Conservation (phyloP, 2,797 vertebrate genomes). For the Hemibagrus guttatus region DNA sequence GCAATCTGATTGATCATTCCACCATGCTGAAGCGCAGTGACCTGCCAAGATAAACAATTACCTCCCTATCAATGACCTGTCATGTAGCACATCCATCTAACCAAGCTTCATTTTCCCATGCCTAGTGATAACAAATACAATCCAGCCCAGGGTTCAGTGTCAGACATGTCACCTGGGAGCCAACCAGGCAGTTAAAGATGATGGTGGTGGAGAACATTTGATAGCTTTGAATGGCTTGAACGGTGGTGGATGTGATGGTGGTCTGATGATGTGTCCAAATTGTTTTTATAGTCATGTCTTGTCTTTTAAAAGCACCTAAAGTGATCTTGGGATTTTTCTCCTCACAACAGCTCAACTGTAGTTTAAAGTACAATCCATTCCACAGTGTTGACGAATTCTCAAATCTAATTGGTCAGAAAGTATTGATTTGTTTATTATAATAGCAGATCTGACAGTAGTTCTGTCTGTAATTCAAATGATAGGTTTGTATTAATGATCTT, state of each 20-base stretch:
- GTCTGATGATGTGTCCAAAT: neutral
- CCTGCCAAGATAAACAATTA: constrained; percentile 58
- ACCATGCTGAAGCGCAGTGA: constrained; percentile 28
- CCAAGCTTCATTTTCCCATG: constrained; percentile 56
- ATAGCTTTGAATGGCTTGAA: constrained; percentile 10
- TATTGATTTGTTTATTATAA: neutral
- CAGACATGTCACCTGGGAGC: constrained; percentile 17
- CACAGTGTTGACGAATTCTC: neutral
- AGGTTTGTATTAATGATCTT: neutral
- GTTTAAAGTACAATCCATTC: constrained; percentile 29
- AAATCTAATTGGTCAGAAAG: neutral
- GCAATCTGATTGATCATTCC: constrained; percentile 55
- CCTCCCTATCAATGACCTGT: constrained; percentile 60
- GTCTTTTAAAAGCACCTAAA: neutral
- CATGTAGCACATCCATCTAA: constrained; percentile 54
- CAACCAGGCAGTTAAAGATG: constrained; percentile 21
- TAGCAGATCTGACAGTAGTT: neutral
- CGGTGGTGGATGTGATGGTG: neutral
- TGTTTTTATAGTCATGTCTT: neutral
- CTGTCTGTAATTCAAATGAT: neutral
- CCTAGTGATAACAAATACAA: constrained; percentile 40
- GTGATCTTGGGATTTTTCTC: constrained; percentile 19
- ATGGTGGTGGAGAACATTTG: constrained; percentile 9
- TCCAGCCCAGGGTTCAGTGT: constrained; percentile 16
- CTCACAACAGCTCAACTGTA: constrained; percentile 18